Evolutionary conservation across 2,888 invertebrate genomes (phyloP), one percentile per base, ranked within the genome.

Genomic region (Quadriops clusia): DNA sequence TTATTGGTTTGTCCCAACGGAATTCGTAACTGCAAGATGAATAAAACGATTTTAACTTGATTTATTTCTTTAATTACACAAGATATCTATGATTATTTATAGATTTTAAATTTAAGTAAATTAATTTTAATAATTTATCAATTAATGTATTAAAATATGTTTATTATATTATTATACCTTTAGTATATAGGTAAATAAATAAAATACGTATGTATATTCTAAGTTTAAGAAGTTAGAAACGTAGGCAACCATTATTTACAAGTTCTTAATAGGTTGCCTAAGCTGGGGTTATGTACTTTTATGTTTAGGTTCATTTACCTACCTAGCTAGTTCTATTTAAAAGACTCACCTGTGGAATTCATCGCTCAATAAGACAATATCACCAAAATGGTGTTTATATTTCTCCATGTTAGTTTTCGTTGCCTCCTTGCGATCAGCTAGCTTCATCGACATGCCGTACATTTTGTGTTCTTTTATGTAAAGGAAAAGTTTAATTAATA

Each of bases 381-480:
- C 25, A 33, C 32, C 10, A 34, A 14, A 21, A 30, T 25, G 18
- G 30, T 23, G 17, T 36, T 8, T 6, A 10, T 15, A 15, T 17
- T 14, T 29, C 17, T 21, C 26, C 16, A 12, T 29, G 23, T 22
- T 29, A 9, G 21, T 25, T 15, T 25, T 22, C 22, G 10, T 20
- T 14, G 22, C 21, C 11, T 48, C 45, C 5, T 36, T 36, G 42
- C 50, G 42, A 30, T 39, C 43, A 13, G 39, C 32, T 28, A 56
- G 30, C 35, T 47, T 49, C 9, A 54, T 49, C 11, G 51, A 43
- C 14, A 45, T 44, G 37, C 56, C 54, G 41, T 53, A 53, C 53
- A 54, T 53, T 30, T 29, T 17, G n/a, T n/a, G n/a, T n/a, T n/a
- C n/a, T n/a, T n/a, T n/a, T n/a, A n/a, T n/a, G n/a, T n/a, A n/a